Percentiles rank a stretch among this genome's conserved stretches.
These are phyloP conservation scores for Aphyosemion australe DNA, from an alignment of 2,113 vertebrate genomes.

Conservation along the genomic window DNA sequence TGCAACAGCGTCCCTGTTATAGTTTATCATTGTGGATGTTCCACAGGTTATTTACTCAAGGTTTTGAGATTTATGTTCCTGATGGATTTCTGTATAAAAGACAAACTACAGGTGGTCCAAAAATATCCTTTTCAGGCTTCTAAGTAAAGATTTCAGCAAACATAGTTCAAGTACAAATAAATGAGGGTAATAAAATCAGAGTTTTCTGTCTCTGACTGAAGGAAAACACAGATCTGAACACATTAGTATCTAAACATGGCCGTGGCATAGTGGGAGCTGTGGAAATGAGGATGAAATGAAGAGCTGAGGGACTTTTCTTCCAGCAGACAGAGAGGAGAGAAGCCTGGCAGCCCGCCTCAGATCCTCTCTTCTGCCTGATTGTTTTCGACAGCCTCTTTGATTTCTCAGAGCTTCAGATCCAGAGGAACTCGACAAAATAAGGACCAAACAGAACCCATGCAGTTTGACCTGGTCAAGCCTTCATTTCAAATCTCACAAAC, in stretches of 20 bases:
- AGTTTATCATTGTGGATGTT: no score
- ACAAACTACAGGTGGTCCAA: no score
- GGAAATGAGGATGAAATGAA: slow-evolving; percentile 31
- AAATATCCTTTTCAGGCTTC: no score
- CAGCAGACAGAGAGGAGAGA: slow-evolving; percentile 29
- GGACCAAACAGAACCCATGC: slow-evolving; percentile 1
- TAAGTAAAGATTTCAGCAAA: no score
- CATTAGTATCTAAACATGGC: slow-evolving; percentile 36
- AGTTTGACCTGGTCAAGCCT: slow-evolving; percentile 19
- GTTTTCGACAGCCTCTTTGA: slow-evolving; percentile 40
- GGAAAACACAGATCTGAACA: slow-evolving; percentile 38
- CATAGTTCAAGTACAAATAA: not conserved
- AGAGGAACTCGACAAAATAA: not conserved
- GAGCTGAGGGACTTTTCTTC: slow-evolving; percentile 17
- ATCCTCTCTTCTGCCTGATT: slow-evolving; percentile 26
- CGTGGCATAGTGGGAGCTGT: slow-evolving; percentile 30
- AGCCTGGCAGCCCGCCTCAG: slow-evolving; percentile 25
- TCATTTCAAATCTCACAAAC: slow-evolving; percentile 16
- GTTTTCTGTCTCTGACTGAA: not conserved
- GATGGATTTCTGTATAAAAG: no score
- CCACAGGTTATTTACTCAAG: no score
- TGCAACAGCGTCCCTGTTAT: no score
- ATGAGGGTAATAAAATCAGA: not conserved
- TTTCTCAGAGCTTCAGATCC: slow-evolving; percentile 23
- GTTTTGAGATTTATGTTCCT: no score